Evolutionary conservation across 1,140 invertebrate species (phyloP), one percentile per base, ranked within the genome.

Genomic region (Aphelenchoides avenae): DNA sequence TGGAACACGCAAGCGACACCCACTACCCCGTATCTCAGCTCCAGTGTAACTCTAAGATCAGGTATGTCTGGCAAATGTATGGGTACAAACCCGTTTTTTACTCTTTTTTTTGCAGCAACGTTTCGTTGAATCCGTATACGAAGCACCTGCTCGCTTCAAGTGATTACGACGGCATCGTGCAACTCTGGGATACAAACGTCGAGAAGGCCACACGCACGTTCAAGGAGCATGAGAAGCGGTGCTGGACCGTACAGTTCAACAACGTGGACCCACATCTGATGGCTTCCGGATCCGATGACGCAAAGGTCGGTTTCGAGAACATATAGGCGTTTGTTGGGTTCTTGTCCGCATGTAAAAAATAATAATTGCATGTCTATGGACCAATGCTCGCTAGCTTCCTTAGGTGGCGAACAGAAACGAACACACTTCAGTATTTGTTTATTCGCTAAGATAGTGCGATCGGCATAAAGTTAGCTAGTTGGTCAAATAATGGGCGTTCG

Each of bases 241-340:
- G 89, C 77, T 96, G 91, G 91, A 90, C 88, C 64, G 90, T 96
- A 7, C 90, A 95, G 80, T 95, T 94, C 76, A 95, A 93, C 77
- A 84, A 87, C 57, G 86, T 90, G 36, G 90, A 95, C 78, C 89
- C 90, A 3, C 83, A 89, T 50, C 77, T 95, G 9, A 85, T 96
- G 52, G 91, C 91, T 3, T 92, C 89, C 1, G 91, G 90, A 6
- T 92, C 89, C 0, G 91, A 96, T 81, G 91, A 96, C 80, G 86
- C 89, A 9, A 84, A 88, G 76, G 82, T 81, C n/a, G n/a, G n/a
- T n/a, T n/a, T n/a, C n/a, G n/a, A n/a, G n/a, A n/a, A n/a, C n/a
- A n/a, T n/a, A n/a, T n/a, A n/a, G n/a, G n/a, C n/a, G n/a, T n/a
- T n/a, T n/a, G n/a, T n/a, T n/a, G n/a, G n/a, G n/a, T n/a, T n/a